phyloP scores from a whole-genome alignment of 1,140 invertebrate genomes.

The Dysdera silvatica region DNA sequence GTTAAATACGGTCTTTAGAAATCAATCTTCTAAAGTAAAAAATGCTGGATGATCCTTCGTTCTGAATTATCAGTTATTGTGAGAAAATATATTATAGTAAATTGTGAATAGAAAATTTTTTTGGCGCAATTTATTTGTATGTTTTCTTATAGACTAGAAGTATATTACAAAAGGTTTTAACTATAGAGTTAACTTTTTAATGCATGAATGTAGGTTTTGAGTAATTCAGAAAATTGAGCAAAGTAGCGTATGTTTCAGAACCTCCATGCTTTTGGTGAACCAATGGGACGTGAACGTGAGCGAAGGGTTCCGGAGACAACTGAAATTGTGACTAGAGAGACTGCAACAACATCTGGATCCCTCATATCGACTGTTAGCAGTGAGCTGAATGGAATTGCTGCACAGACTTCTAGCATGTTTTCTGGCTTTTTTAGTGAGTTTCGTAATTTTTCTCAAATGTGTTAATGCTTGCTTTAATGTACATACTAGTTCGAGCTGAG shows the following conservation, averaged over 20 bases:
- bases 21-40: no score
- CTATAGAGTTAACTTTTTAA: no score
- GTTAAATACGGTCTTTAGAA: no score
- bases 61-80: no score
- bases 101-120: neutral
- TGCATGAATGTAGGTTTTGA: no score
- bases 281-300: conserved; percentile 25
- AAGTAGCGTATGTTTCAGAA: conserved; percentile 28
- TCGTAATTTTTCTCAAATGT: neutral
- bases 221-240: no score
- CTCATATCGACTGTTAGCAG: conserved; percentile 31
- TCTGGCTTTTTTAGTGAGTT: conserved; percentile 76
- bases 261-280: conserved; percentile 33
- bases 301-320: conserved; percentile 25
- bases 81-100: no score
- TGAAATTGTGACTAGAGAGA: conserved; percentile 21
- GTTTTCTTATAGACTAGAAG: no score
- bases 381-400: conserved; percentile 70
- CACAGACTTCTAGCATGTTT: conserved; percentile 82
- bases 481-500: neutral
- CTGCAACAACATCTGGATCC: conserved; percentile 28
- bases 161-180: no score
- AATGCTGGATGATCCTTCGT: no score
- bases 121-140: no score
- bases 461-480: conserved; percentile 13